Evolutionary conservation across 2,888 invertebrate genomes (phyloP).

Genomic region (Zygaena filipendulae): DNA sequence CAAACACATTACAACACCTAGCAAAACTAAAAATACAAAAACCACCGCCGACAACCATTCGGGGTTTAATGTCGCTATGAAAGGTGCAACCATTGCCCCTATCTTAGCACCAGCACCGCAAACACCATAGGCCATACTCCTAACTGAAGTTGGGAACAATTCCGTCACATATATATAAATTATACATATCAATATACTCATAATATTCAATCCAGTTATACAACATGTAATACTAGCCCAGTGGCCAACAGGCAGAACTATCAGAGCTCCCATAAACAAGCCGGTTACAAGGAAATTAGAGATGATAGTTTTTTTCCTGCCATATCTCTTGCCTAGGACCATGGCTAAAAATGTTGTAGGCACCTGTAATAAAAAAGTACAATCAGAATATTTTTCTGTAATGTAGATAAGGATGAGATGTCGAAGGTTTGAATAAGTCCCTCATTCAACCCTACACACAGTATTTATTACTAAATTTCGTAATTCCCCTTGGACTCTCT

Average conservation of each 20-base stretch:
- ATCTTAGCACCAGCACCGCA: constrained; percentile 29
- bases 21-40: constrained; percentile 28
- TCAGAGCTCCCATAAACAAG: constrained; percentile 22
- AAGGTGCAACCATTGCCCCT: constrained; percentile 37
- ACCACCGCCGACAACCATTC: constrained; percentile 31
- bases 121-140: constrained; percentile 35
- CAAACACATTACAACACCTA: constrained; percentile 27
- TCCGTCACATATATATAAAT: constrained; percentile 31
- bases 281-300: constrained; percentile 19
- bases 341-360: constrained; percentile 22
- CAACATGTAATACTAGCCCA: constrained; percentile 24
- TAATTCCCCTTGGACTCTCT: too few relatives aligned
- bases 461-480: too few relatives aligned
- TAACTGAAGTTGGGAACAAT: constrained; percentile 37
- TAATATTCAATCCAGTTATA: constrained; percentile 27
- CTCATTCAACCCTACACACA: too few relatives aligned
- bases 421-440: too few relatives aligned
- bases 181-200: too few relatives aligned
- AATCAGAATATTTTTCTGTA: too few relatives aligned
- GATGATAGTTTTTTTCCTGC: constrained; percentile 25
- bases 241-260: constrained; percentile 23
- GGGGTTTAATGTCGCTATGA: constrained; percentile 28
- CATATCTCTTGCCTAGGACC: constrained; percentile 24
- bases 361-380: constrained; percentile 29
- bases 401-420: too few relatives aligned